Base-by-base conservation (phyloP, 2,888 invertebrate species). In the Magallana nippona region DNA sequence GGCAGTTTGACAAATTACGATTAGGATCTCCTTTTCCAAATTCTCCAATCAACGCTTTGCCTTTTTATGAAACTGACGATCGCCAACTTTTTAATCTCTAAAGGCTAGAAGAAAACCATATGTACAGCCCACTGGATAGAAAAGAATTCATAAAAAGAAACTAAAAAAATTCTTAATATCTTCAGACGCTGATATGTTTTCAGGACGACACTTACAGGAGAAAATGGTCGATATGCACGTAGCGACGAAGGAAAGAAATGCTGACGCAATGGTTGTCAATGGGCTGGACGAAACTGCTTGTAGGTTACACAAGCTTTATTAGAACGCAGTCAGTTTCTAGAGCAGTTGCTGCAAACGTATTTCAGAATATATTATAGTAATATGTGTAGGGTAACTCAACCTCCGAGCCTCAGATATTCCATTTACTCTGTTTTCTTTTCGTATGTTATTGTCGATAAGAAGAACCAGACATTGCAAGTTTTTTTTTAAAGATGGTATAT, bases 391-490 rank as follows among this genome's bases (percentile, higher is more conserved):
- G 97, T 94, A 98, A 57, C 95, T 98, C 58, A 98, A 98, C 93
- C 96, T 98, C 22, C 95, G 98, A n/a, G 98, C 97, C 0, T 95
- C 96, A 84, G 98, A 98, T 94, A 95, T 97, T 87, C 96, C 96
- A 0, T 96, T 96, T 93, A 97, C 96, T 0, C 98, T 15, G 91
- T 93, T 83, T 94, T 93, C 88, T 88, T 93, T 82, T 90, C 93
- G 8, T 94, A 93, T 86, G 92, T 92, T 55, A 91, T 93, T 22
- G 86, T 94, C 1, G 87, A 84, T n/a, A 60, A 32, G 27, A 78
- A 55, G 44, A 78, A 17, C 19, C 78, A 81, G 11, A 80, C 27
- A 81, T 77, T 55, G 44, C 78, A 77, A 81, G 78, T 57, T 13
- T 27, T 71, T 27, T 27, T 79, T 60, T 44, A 5, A 60, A n/a